Base-by-base conservation (phyloP, 2,113 vertebrate genomes). In the Mola mola region DNA sequence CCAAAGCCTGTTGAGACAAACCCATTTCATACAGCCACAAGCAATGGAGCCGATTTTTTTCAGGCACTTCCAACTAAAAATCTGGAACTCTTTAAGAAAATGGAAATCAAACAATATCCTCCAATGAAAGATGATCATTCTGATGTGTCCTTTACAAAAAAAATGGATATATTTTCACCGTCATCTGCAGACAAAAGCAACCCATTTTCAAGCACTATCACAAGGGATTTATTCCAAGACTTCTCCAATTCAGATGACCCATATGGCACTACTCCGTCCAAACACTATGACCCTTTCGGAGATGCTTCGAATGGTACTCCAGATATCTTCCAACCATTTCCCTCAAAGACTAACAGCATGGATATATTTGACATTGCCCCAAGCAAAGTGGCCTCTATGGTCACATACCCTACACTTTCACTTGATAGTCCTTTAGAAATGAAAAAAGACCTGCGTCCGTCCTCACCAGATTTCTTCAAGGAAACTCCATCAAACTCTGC, bases 151-250 rank as follows among this genome's bases (percentile, higher is more conserved):
- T 29, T 13, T 3, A 19, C 34, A 7, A 34, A 55, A 17, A 34
- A 33, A 4, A 1, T 8, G n/a, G 75, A 82, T 8, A 0, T 8
- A 5, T 85, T 89, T 49, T 76, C 81, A 6, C 17, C 66, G 1
- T 56, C 48, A 6, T n/a, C 21, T 37, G 21, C 25, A 0, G 26
- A 48, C 16, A 0, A 51, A 4, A 4, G 31, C 0, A 64, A 88
- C 19, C 50, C 66, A 0, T 82, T 86, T 42, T 16, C 68, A 34
- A 83, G 75, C 25, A 72, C 73, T 0, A 19, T 82, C 1, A 4
- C 42, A 11, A 78, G 44, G 36, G 33, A 77, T 57, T 50, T 84
- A 46, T 82, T 89, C 38, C 36, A 65, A 22, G 48, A 81, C 0
- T 1, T 57, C 28, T 69, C 67, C 24, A 59, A 48, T 43, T 38